Evolutionary conservation across 2,113 vertebrate species (phyloP).

Genomic region (Phalacrocorax aristotelis): DNA sequence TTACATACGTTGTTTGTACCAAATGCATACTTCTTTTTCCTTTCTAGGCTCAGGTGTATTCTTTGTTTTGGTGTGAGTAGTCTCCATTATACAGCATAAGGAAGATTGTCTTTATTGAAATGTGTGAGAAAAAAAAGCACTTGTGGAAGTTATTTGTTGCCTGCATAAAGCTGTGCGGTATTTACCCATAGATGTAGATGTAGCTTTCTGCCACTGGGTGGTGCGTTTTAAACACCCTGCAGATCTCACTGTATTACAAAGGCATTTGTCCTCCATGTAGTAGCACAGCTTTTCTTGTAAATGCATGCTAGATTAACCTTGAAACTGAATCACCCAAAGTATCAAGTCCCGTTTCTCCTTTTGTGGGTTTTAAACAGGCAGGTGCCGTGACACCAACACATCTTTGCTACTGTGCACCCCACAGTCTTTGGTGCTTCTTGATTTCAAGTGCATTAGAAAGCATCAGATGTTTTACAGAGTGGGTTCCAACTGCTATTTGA

Average conservation of each 20-base stretch:
- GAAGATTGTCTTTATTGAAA: background rate
- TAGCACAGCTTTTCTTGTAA: background rate
- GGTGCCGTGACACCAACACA: rapidly evolving
- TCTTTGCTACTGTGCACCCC: background rate
- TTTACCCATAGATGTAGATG: background rate
- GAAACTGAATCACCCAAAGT: background rate
- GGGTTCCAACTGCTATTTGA: background rate
- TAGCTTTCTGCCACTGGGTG: constrained; percentile 17
- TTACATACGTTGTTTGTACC: background rate
- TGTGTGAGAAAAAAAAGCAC: rapidly evolving
- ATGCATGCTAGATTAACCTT: background rate
- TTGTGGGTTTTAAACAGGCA: background rate
- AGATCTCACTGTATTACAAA: rapidly evolving
- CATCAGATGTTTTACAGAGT: background rate
- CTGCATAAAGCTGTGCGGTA: rapidly evolving
- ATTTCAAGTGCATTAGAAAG: background rate
- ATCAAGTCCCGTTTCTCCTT: background rate
- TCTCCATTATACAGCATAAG: rapidly evolving
- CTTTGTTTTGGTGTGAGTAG: background rate
- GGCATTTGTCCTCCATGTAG: rapidly evolving
- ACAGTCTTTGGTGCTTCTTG: background rate
- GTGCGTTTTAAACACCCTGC: background rate
- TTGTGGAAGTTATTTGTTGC: background rate
- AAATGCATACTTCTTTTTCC: background rate
- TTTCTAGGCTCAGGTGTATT: background rate